A percentile compares a stretch with the other conserved stretches of the same genome.
Evolutionary conservation across 2,888 invertebrate genomes (phyloP).

Genomic region (Cantharis rufa): DNA sequence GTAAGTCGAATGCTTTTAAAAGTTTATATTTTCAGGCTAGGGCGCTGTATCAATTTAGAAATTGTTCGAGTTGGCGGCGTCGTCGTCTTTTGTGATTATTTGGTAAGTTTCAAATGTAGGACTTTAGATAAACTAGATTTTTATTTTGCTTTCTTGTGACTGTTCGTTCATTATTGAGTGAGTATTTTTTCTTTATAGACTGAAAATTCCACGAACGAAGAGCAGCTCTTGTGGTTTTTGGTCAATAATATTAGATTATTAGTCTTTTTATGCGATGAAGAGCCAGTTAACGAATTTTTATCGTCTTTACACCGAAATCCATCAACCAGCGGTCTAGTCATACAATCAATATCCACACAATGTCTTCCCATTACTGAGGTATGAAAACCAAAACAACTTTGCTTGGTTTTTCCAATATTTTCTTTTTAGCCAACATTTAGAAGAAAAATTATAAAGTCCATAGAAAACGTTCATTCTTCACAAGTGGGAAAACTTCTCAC

Average conservation of each 20-base stretch:
- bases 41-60: slow-evolving; percentile 61
- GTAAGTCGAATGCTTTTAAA: background rate
- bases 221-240: slow-evolving; percentile 78
- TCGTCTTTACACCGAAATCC: slow-evolving; percentile 65
- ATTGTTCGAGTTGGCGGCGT: slow-evolving; percentile 56
- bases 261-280: slow-evolving; percentile 66
- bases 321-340: slow-evolving; percentile 70
- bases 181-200: slow-evolving; percentile 52
- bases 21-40: slow-evolving; percentile 23
- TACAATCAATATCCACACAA: slow-evolving; percentile 72
- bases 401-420: too few species aligned
- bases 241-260: slow-evolving; percentile 72
- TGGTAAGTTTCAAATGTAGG: slow-evolving; percentile 60
- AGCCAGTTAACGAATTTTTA: slow-evolving; percentile 67
- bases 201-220: slow-evolving; percentile 71
- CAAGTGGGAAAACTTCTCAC: slow-evolving; percentile 75
- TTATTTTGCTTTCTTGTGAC: too few species aligned
- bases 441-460: slow-evolving; percentile 68
- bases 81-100: slow-evolving; percentile 67
- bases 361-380: slow-evolving; percentile 62
- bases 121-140: too few species aligned
- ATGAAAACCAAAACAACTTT: background rate
- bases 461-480: slow-evolving; percentile 69
- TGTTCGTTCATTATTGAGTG: too few species aligned
- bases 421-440: slow-evolving; percentile 69